Conservation (phyloP, 1,140 invertebrate species). For the Centruroides sculpturatus region DNA sequence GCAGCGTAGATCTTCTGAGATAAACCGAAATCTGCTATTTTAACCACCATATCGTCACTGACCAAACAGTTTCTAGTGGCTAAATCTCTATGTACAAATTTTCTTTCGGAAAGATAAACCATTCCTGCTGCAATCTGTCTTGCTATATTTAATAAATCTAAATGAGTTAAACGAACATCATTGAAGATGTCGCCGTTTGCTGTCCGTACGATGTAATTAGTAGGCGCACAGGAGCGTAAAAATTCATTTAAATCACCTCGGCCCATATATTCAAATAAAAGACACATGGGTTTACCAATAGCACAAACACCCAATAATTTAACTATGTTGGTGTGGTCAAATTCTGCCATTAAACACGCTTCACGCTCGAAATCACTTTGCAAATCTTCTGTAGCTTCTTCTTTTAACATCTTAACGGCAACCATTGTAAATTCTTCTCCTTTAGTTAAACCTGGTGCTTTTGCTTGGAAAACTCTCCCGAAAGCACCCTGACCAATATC, state of each 20-base stretch:
- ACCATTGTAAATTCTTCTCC: slow-evolving; percentile 81
- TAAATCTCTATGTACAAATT: slow-evolving; percentile 90
- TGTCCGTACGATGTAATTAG: slow-evolving; percentile 47
- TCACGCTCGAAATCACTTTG: slow-evolving; percentile 87
- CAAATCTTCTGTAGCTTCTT: slow-evolving; percentile 85
- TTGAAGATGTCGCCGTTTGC: slow-evolving; percentile 33
- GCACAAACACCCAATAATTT: slow-evolving; percentile 81
- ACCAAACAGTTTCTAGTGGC: slow-evolving; percentile 93
- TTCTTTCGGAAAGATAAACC: slow-evolving; percentile 84
- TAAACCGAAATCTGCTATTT: slow-evolving; percentile 90
- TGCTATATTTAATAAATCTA: slow-evolving; percentile 65
- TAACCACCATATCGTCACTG: slow-evolving; percentile 82
- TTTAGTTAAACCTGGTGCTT: slow-evolving; percentile 66
- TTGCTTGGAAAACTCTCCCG: slow-evolving; percentile 85
- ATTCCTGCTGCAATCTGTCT: slow-evolving; percentile 81
- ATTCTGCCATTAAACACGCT: slow-evolving; percentile 78
- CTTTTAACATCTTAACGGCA: slow-evolving; percentile 94
- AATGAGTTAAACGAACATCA: slow-evolving; percentile 43
- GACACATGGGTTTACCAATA: slow-evolving; percentile 78
- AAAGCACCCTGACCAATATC: slow-evolving; percentile 92
- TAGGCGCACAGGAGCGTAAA: slow-evolving; percentile 50
- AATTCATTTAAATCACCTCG: slow-evolving; percentile 80
- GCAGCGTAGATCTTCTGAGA: slow-evolving; percentile 80
- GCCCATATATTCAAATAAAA: slow-evolving; percentile 88
- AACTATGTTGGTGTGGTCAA: slow-evolving; percentile 88